A percentile compares a stretch with the other conserved stretches of the same genome.
phyloP scores from a whole-genome alignment of 2,113 vertebrate species.

The Fregetta grallaria region DNA sequence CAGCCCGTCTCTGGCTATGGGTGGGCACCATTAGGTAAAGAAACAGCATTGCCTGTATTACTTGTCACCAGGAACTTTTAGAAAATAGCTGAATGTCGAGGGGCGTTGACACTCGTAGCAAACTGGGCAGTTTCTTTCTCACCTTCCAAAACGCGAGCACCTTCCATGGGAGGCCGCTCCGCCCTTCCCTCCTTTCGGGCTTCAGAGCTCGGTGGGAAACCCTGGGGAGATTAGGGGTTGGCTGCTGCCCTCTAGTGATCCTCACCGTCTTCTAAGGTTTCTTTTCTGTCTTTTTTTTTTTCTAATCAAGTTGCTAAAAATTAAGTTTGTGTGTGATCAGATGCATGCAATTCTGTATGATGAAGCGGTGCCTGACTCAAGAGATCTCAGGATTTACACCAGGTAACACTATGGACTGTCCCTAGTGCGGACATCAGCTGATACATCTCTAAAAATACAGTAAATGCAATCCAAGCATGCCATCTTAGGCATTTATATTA shows the following conservation, averaged over 20 bases:
- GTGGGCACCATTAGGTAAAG: neutral
- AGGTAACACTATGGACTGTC: neutral
- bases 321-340: neutral
- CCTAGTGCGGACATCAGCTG: neutral
- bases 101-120: neutral
- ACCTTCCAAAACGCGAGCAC: accelerated
- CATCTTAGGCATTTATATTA: neutral
- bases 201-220: neutral
- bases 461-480: neutral
- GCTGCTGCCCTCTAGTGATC: conserved; percentile 64
- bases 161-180: accelerated
- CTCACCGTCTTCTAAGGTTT: neutral
- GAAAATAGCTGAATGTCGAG: neutral
- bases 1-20: neutral
- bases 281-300: neutral
- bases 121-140: neutral
- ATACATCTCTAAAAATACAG: neutral
- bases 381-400: neutral
- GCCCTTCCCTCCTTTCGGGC: neutral
- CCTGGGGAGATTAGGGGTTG: conserved; percentile 20
- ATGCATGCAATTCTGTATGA: neutral
- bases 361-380: neutral
- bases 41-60: neutral
- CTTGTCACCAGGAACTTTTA: neutral
- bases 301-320: neutral